Evolutionary conservation across 1,140 invertebrate genomes (phyloP), one percentile per base, ranked within the genome.

Genomic region (Bilobella aurantiaca): DNA sequence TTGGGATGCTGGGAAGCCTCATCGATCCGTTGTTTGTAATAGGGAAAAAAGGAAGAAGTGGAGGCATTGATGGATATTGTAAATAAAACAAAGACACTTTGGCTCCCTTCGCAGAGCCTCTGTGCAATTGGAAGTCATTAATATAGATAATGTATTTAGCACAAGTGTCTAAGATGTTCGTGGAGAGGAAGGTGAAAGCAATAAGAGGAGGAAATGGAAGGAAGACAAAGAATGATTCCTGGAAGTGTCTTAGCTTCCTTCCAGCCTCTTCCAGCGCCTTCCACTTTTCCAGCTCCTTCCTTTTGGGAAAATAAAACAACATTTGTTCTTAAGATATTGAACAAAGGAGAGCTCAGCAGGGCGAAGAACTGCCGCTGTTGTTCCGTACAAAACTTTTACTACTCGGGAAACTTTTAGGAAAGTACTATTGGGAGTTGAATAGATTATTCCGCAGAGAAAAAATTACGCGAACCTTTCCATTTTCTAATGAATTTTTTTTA

Each of bases 71-170:
- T 42, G 37, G 37, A n/a, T 42, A n/a, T n/a, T 42, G 37, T 42
- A 42, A 42, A 8, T 42, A n/a, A 42, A 42, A 42, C 37, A 42
- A 42, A 42, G 37, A 42, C n/a, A 42, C n/a, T 42, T 42, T 8
- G 37, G 37, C 37, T 42, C 37, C n/a, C 8, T 12, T 12, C 8
- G 37, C n/a, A 42, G 37, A 42, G 37, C n/a, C 8, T n/a, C 37
- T 42, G 37, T 8, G 49, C 49, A 53, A 53, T 53, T 23, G 49
- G 49, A 23, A 12, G 49, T 53, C 49, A 53, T 53, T 53, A 53
- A 53, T 53, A 53, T 53, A 53, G 49, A 53, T 53, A 53, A 53
- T 53, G 49, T 53, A 53, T 53, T 53, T 53, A 53, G 49, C 49
- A 53, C 49, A 53, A 53, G 49, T 53, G 49, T 53, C 14, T 23